Evolutionary conservation across 1,140 invertebrate species (phyloP).

Genomic region (Lepidostoma basale): DNA sequence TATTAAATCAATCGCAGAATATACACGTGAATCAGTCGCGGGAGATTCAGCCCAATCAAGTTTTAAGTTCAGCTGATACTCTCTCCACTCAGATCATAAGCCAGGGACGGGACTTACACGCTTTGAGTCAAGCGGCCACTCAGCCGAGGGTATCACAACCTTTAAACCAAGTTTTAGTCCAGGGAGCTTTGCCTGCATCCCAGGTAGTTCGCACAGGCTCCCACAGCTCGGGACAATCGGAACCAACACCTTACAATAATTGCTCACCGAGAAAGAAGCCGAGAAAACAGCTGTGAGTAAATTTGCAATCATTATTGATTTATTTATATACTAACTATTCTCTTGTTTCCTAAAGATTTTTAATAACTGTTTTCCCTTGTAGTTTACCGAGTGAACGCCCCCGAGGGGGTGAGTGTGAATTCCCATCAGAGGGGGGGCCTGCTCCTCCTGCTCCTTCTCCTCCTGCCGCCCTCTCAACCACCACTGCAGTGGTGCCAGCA

Average conservation of each 20-base stretch:
- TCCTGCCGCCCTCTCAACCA: background rate
- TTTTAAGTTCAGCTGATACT: too few species aligned
- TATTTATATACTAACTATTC: background rate
- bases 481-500: slow-evolving; percentile 42
- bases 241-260: slow-evolving; percentile 45
- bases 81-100: background rate
- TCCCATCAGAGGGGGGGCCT: slow-evolving; percentile 50
- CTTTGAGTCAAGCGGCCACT: background rate
- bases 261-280: slow-evolving; percentile 75
- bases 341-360: background rate
- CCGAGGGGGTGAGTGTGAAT: slow-evolving; percentile 50
- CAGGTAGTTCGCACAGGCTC: background rate
- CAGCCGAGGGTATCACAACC: background rate
- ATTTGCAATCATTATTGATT: background rate
- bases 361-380: background rate
- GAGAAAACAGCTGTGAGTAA: slow-evolving; percentile 70
- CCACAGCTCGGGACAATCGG: background rate
- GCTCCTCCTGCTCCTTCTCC: slow-evolving; percentile 48
- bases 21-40: background rate
- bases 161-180: background rate
- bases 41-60: background rate
- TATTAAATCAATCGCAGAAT: background rate
- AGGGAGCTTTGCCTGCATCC: background rate
- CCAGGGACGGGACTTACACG: background rate
- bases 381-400: slow-evolving; percentile 53